These are phyloP conservation scores for Falco naumanni DNA, from an alignment of 2,797 vertebrate genomes.

Conservation along the genomic window DNA sequence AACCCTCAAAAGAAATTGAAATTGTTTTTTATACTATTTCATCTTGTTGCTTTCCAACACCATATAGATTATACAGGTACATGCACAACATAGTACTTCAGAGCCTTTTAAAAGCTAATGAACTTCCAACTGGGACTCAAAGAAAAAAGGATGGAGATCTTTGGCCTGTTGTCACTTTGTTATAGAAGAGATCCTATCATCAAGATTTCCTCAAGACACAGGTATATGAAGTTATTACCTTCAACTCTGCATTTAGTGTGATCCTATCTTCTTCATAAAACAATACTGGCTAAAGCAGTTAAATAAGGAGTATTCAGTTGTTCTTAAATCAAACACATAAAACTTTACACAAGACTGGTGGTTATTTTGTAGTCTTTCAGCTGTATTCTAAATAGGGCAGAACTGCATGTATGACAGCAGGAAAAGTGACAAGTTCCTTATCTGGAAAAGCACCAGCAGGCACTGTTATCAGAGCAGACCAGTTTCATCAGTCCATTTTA, in stretches of 20 bases:
- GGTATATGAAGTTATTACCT: neutral
- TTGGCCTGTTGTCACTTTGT: neutral
- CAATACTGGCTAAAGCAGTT: neutral
- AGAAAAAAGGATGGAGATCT: neutral
- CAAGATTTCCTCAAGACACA: neutral
- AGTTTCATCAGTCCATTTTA: no score
- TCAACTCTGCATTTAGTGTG: neutral
- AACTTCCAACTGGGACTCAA: neutral
- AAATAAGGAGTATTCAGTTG: neutral
- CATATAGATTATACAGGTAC: neutral
- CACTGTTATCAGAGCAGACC: conserved; percentile 24
- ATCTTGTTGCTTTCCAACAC: neutral
- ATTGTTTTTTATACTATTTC: neutral
- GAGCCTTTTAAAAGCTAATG: neutral
- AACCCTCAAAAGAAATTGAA: neutral
- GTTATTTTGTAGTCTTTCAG: conserved; percentile 8
- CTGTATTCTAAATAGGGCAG: conserved; percentile 27
- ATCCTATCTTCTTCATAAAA: neutral
- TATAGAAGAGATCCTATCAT: neutral
- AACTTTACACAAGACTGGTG: neutral
- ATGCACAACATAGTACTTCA: neutral
- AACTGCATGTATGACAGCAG: conserved; percentile 14
- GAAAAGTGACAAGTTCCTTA: conserved; percentile 42
- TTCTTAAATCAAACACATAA: neutral
- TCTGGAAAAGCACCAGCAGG: conserved; percentile 40